Evolutionary conservation across 2,113 vertebrate species (phyloP).

Genomic region (Aythya baeri): DNA sequence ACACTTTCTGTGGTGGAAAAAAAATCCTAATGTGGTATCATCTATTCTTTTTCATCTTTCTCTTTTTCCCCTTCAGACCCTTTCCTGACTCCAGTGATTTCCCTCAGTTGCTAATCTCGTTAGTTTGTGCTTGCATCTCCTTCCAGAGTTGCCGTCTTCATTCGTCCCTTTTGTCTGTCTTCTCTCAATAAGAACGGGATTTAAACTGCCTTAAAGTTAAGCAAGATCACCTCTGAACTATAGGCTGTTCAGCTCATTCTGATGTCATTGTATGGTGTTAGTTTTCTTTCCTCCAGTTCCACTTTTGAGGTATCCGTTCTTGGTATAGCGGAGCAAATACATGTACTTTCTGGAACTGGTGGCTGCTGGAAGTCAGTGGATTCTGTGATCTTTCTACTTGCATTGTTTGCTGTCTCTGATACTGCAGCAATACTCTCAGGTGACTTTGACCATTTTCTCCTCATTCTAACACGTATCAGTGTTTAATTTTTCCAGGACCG

Average conservation of each 20-base stretch:
- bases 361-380: neutral
- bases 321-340: neutral
- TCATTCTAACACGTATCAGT: neutral
- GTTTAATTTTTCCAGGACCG: neutral
- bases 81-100: neutral
- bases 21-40: neutral
- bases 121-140: accelerated
- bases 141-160: neutral
- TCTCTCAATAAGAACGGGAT: neutral
- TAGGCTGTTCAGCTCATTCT: neutral
- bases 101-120: neutral
- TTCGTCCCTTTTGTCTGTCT: neutral
- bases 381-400: neutral
- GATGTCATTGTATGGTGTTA: accelerated
- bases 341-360: accelerated
- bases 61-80: neutral
- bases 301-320: neutral
- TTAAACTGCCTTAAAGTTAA: accelerated
- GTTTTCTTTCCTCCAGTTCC: neutral
- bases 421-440: neutral
- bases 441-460: neutral
- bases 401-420: neutral
- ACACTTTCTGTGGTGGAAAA: neutral
- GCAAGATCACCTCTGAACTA: neutral
- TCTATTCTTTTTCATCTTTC: neutral